A percentile compares a stretch with the other conserved stretches of the same genome.
phyloP scores from a whole-genome alignment of 2,888 invertebrate genomes.

The Apotomis turbidana region DNA sequence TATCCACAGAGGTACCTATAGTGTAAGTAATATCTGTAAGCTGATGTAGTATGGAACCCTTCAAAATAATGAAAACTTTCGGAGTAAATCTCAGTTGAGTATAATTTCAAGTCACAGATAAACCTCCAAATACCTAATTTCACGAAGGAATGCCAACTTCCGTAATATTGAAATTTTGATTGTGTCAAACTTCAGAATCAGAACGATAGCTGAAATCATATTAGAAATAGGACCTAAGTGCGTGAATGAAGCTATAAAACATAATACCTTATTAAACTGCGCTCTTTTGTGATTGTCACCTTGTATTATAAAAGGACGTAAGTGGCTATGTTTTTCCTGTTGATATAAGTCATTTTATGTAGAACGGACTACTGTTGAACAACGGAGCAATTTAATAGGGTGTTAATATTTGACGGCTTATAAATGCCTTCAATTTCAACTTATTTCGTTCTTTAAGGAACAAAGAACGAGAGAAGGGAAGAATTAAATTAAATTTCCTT shows the following conservation, averaged over 20 bases:
- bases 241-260: background rate
- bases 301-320: background rate
- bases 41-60: no score
- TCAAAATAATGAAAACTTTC: no score
- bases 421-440: background rate
- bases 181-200: conserved; percentile 1
- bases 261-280: background rate
- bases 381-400: background rate
- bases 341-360: background rate
- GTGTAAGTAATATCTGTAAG: no score
- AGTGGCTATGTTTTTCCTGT: background rate
- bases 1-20: no score
- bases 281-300: background rate
- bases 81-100: background rate
- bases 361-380: background rate
- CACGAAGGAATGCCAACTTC: background rate
- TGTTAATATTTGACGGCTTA: background rate
- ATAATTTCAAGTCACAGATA: background rate
- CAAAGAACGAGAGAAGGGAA: background rate
- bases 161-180: conserved; percentile 24
- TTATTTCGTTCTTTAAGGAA: background rate
- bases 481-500: no score
- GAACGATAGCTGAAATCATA: background rate
- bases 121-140: conserved; percentile 4
- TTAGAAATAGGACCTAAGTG: background rate